phyloP scores from a whole-genome alignment of 1,140 invertebrate genomes.

The Linepithema humile region DNA sequence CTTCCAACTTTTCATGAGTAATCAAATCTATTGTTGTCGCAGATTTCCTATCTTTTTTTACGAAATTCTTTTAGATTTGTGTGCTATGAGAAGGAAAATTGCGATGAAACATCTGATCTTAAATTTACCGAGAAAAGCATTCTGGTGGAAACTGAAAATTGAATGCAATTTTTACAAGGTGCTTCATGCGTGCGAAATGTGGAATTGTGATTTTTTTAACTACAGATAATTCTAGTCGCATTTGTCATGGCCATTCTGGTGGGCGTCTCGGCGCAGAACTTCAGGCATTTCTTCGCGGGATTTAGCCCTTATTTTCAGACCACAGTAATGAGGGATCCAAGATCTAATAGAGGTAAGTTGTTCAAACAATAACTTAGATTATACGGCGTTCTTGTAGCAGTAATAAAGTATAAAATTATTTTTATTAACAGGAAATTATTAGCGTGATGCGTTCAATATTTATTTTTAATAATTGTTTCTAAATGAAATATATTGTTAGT shows the following conservation, averaged over 20 bases:
- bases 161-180: background rate
- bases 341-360: slow-evolving; percentile 79
- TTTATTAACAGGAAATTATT: background rate
- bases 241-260: slow-evolving; percentile 73
- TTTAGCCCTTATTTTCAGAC: slow-evolving; percentile 76
- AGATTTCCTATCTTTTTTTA: background rate
- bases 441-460: background rate
- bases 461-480: background rate
- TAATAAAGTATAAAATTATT: no score
- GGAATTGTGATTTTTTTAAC: slow-evolving; percentile 40
- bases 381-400: background rate
- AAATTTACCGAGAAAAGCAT: background rate
- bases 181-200: background rate
- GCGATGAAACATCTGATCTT: background rate
- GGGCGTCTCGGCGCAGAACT: slow-evolving; percentile 75
- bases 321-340: slow-evolving; percentile 78
- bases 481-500: background rate
- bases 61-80: background rate
- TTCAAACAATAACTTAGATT: background rate
- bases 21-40: background rate
- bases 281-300: slow-evolving; percentile 79
- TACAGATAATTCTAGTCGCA: slow-evolving; percentile 77
- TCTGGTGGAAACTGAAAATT: background rate
- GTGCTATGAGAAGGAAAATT: no score
- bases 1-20: background rate